Base-by-base conservation (phyloP, 2,797 vertebrate genomes). In the Pangasius larnaudii region DNA sequence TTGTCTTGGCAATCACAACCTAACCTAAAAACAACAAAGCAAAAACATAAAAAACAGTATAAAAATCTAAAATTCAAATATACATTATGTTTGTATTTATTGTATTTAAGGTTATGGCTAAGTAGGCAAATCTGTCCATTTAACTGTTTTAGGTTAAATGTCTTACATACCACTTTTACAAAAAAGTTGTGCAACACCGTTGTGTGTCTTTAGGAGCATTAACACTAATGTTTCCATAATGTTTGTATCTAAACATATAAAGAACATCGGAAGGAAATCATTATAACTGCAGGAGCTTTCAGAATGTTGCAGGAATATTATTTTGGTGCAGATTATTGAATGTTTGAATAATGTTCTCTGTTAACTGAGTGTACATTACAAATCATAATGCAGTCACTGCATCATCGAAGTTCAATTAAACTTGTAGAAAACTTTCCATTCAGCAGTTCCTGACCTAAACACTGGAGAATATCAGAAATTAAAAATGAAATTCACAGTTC, bases 401-500 rank as follows among this genome's bases (percentile, higher is more conserved):
- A 19, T 33, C 16, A 53, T 9, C 0, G 14, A 77, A 53, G 46
- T 30, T 78, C 49, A 51, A 0, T n/a, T 14, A 51, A 51, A 77
- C 9, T 8, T 8, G 13, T 78, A 56, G 56, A 53, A 56, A 78
- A 78, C 49, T 33, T 56, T 56, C 33, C 30, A 78, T 78, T 78
- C 49, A 78, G 75, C n/a, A 56, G n/a, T 5, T 78, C 16, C 16
- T 8, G 11, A 27, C 30, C 69, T 10, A 39, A 71, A 71, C 11
- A 42, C 36, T 19, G 33, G 6, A 72, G 16, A 72, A 72, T 10
- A 72, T 46, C 16, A 19, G 75, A 78, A 78, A 78, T 53, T 53
- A 75, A 53, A 78, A 30, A 19, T 78, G 16, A 77, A 78, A 56
- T 51, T 56, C 49, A 30, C n/a, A 78, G 75, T 56, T 78, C 75